Percentiles rank a stretch among this genome's conserved stretches.
These are phyloP conservation scores for Oxycera nigricornis DNA, from an alignment of 2,888 invertebrate genomes.

Conservation along the genomic window DNA sequence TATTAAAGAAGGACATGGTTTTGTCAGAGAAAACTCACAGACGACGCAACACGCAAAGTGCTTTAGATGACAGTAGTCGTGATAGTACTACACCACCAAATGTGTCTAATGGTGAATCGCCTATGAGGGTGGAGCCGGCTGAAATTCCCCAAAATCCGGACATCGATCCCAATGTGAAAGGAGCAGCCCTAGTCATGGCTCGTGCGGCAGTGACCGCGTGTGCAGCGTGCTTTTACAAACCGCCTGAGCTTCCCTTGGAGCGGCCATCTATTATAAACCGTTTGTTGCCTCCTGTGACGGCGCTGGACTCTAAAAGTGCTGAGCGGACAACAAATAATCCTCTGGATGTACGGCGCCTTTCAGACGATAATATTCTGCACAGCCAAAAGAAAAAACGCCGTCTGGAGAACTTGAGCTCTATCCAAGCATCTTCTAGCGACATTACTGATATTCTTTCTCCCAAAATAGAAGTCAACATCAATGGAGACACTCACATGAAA, in stretches of 20 bases:
- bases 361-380: slow-evolving; percentile 41
- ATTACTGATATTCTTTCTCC: background rate
- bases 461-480: slow-evolving; percentile 22
- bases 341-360: slow-evolving; percentile 31
- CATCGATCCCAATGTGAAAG: slow-evolving; percentile 47
- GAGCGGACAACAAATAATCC: slow-evolving; percentile 41
- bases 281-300: slow-evolving; percentile 50
- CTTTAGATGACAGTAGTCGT: slow-evolving; percentile 44
- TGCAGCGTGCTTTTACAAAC: slow-evolving; percentile 56
- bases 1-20: slow-evolving; percentile 61
- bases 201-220: slow-evolving; percentile 53
- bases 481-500: slow-evolving; percentile 22
- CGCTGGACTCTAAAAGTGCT: slow-evolving; percentile 47
- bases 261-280: slow-evolving; percentile 58
- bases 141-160: background rate
- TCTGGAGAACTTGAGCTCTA: slow-evolving; percentile 9
- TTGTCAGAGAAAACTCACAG: slow-evolving; percentile 46
- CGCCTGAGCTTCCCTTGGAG: slow-evolving; percentile 58
- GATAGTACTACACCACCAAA: slow-evolving; percentile 38
- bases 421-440: background rate
- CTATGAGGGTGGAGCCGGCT: background rate
- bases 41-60: slow-evolving; percentile 42
- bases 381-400: slow-evolving; percentile 41
- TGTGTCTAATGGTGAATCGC: background rate
- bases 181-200: slow-evolving; percentile 53